Evolutionary conservation across 2,113 vertebrate species (phyloP).

Genomic region (Urocynchramus pylzowi): DNA sequence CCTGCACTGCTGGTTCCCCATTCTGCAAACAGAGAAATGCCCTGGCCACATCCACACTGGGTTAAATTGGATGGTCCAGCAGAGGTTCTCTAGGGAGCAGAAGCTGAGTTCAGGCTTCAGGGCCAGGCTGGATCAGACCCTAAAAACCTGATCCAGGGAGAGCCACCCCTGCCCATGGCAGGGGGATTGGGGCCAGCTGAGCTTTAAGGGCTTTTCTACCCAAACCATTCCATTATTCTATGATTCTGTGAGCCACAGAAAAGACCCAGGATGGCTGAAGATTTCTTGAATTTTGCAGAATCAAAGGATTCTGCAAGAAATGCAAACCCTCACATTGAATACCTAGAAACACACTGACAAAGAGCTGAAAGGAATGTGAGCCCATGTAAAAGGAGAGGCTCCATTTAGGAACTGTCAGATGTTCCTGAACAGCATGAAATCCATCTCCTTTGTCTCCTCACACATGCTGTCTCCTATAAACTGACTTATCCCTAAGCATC

Average conservation of each 20-base stretch:
- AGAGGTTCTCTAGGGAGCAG: background rate
- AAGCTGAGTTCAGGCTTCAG: background rate
- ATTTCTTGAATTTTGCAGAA: background rate
- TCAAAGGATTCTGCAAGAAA: background rate
- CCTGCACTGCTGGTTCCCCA: background rate
- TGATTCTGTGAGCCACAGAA: background rate
- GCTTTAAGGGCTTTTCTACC: background rate
- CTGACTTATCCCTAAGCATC: background rate
- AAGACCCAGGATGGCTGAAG: background rate
- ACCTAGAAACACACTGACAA: background rate
- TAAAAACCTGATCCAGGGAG: background rate
- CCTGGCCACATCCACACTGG: background rate
- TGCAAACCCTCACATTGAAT: background rate
- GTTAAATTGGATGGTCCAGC: background rate
- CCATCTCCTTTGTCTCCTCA: background rate
- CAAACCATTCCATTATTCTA: background rate
- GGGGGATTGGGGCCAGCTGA: background rate
- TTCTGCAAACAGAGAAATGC: background rate
- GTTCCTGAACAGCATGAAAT: background rate
- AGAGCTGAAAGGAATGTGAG: background rate
- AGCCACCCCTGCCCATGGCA: background rate
- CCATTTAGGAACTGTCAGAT: background rate
- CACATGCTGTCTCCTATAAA: background rate
- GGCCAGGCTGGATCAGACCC: background rate
- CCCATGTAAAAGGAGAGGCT: background rate